Percentiles rank a stretch among this genome's conserved stretches.
phyloP scores from a whole-genome alignment of 2,797 vertebrate species.

The Hippoglossus hippoglossus region DNA sequence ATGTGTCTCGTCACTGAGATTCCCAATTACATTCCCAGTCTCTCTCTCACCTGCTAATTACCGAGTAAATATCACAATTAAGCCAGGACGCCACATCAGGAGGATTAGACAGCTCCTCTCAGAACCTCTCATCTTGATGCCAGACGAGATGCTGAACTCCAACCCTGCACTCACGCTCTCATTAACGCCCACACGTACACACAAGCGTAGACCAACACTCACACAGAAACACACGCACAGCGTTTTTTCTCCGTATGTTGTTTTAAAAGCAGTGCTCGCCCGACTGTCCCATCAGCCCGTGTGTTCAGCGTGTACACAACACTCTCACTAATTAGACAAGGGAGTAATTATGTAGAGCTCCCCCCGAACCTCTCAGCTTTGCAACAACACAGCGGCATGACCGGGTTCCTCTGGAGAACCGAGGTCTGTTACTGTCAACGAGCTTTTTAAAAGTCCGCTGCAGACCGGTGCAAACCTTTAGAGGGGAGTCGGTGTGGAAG shows the following conservation, averaged over 20 bases:
- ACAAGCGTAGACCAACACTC: slow-evolving; percentile 33
- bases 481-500: slow-evolving; percentile 56
- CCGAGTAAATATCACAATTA: slow-evolving; percentile 94
- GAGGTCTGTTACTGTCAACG: slow-evolving; percentile 75
- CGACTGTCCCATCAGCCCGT: slow-evolving; percentile 85
- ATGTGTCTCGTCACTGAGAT: slow-evolving; percentile 82
- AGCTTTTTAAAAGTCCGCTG: slow-evolving; percentile 70
- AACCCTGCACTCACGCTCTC: slow-evolving; percentile 70
- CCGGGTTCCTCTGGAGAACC: slow-evolving; percentile 62
- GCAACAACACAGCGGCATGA: slow-evolving; percentile 55
- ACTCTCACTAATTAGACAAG: slow-evolving; percentile 89
- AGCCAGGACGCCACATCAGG: slow-evolving; percentile 84
- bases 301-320: slow-evolving; percentile 84
- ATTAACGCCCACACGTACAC: slow-evolving; percentile 57
- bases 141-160: slow-evolving; percentile 72
- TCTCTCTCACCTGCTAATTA: slow-evolving; percentile 91
- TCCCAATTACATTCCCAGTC: slow-evolving; percentile 86
- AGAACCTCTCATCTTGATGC: slow-evolving; percentile 77
- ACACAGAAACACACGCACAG: slow-evolving; percentile 14
- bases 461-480: slow-evolving; percentile 53
- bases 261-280: slow-evolving; percentile 75
- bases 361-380: slow-evolving; percentile 62
- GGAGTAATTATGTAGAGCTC: slow-evolving; percentile 85
- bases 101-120: slow-evolving; percentile 85
- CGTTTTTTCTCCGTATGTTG: slow-evolving; percentile 70